phyloP scores from a whole-genome alignment of 2,888 invertebrate species.

The Acholoe squamosa region DNA sequence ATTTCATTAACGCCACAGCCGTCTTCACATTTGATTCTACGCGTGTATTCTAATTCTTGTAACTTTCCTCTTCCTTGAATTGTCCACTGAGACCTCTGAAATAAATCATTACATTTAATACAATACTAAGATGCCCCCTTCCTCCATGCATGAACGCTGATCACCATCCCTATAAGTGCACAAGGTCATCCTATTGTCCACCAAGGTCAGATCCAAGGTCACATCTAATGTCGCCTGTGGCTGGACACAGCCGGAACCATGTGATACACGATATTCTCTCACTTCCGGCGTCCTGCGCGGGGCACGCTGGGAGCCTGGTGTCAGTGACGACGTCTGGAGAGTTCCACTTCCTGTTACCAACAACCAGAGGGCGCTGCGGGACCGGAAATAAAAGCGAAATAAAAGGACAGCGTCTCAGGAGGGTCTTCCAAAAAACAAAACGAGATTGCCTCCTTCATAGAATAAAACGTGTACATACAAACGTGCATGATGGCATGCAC shows the following conservation, averaged over 20 bases:
- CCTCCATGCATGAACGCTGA: background rate
- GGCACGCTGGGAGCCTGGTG: conserved; percentile 1
- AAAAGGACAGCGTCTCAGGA: background rate
- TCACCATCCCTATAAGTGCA: background rate
- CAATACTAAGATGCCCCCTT: too few relatives aligned
- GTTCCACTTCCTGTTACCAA: background rate
- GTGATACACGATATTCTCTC: conserved; percentile 31
- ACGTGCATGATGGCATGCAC: too few relatives aligned
- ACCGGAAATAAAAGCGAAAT: conserved; percentile 25
- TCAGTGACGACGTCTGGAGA: background rate
- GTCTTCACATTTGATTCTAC: too few relatives aligned
- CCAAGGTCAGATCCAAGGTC: conserved; percentile 19
- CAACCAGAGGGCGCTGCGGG: background rate
- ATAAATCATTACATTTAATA: too few relatives aligned
- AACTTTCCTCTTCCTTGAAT: too few relatives aligned
- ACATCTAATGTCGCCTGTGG: background rate
- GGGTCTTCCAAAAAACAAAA: too few relatives aligned
- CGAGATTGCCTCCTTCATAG: too few relatives aligned
- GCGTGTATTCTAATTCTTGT: too few relatives aligned
- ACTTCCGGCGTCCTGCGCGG: conserved; percentile 3
- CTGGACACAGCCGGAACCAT: background rate
- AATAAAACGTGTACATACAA: too few relatives aligned
- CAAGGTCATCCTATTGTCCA: background rate
- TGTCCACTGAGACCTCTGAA: too few relatives aligned
- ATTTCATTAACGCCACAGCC: too few relatives aligned